Percentiles rank a stretch among this genome's conserved stretches.
Evolutionary conservation across 2,888 invertebrate species (phyloP).

Genomic region (Ophioninae sp.): DNA sequence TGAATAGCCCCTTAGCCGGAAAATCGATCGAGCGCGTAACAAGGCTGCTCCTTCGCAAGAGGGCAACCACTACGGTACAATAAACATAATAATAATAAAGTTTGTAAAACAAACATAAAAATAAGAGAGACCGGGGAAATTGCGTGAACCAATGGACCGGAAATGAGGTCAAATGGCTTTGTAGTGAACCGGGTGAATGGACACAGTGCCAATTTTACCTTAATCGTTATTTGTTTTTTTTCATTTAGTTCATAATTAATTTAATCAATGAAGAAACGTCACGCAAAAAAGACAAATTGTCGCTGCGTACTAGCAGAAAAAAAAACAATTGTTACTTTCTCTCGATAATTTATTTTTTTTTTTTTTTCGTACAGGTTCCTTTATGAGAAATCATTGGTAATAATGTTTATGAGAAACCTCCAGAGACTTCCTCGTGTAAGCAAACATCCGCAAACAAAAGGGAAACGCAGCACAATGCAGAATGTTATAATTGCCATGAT

Average conservation of each 20-base stretch:
- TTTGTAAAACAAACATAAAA: conserved; percentile 9
- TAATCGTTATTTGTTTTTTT: neutral
- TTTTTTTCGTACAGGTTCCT: neutral
- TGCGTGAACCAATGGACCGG: conserved; percentile 31
- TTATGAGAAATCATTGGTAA: neutral
- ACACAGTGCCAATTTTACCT: neutral
- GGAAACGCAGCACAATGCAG: neutral
- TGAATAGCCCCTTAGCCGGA: conserved; percentile 17
- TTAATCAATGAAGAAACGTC: neutral
- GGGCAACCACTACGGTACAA: conserved; percentile 1
- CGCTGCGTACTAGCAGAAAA: neutral
- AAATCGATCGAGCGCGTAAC: conserved; percentile 26
- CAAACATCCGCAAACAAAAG: neutral
- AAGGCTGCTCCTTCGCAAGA: conserved; percentile 10
- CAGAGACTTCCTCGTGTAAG: neutral
- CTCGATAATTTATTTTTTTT: neutral
- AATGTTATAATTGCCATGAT: neutral
- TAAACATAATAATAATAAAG: conserved; percentile 1
- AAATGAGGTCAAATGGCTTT: conserved; percentile 27
- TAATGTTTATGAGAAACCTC: neutral
- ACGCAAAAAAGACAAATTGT: neutral
- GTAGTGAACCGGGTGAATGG: conserved; percentile 9
- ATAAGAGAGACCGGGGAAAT: conserved; percentile 16
- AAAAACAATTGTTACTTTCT: neutral
- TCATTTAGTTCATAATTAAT: neutral